phyloP scores from a whole-genome alignment of 2,113 vertebrate genomes.

The Laterallus jamaicensis region DNA sequence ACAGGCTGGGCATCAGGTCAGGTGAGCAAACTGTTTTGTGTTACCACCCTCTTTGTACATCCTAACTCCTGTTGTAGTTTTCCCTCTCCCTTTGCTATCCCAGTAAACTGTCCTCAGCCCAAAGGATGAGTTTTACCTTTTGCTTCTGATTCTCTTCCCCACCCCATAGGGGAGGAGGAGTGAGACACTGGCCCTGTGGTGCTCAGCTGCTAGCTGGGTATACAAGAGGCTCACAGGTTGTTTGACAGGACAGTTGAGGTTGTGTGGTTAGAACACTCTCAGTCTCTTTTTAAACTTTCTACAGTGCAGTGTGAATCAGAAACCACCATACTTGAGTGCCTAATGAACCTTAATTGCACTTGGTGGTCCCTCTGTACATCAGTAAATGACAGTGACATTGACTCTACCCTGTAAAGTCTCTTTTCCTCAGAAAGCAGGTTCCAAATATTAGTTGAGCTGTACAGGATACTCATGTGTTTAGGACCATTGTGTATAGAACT shows the following conservation, averaged over 20 bases:
- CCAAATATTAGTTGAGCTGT: background rate
- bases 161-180: too few relatives aligned
- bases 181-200: too few relatives aligned
- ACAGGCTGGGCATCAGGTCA: too few relatives aligned
- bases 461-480: background rate
- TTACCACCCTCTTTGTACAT: too few relatives aligned
- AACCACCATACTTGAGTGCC: background rate
- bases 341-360: background rate
- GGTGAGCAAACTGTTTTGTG: too few relatives aligned
- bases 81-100: too few relatives aligned
- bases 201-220: too few relatives aligned
- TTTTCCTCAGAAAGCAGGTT: background rate
- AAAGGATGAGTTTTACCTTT: too few relatives aligned
- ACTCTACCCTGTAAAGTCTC: background rate
- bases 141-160: too few relatives aligned
- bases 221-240: background rate
- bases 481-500: background rate
- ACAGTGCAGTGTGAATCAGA: background rate
- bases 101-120: too few relatives aligned
- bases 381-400: background rate
- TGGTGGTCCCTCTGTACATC: background rate
- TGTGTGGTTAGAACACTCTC: background rate
- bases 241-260: background rate
- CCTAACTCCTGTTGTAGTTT: too few relatives aligned
- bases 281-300: background rate